phyloP scores from a whole-genome alignment of 2,888 invertebrate species.

The Alviniconcha strummeri region DNA sequence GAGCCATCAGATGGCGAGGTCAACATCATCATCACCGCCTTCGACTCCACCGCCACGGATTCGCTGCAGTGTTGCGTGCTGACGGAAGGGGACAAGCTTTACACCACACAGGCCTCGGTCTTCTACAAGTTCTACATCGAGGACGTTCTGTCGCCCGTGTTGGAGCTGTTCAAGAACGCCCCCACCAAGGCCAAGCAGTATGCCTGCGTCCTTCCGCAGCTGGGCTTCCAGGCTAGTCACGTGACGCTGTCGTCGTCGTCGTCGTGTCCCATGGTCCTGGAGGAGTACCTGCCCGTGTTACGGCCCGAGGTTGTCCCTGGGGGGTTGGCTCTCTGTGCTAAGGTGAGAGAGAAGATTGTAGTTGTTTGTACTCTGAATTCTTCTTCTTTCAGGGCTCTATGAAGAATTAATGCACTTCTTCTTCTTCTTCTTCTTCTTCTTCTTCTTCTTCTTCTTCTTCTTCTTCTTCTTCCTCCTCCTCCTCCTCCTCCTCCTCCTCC shows the following conservation, averaged over 20 bases:
- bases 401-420: too few relatives aligned
- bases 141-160: not conserved
- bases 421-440: too few relatives aligned
- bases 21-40: constrained; percentile 38
- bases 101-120: constrained; percentile 13
- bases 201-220: constrained; percentile 35
- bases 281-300: constrained; percentile 33
- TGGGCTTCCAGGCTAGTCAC: constrained; percentile 30
- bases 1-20: constrained; percentile 28
- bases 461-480: too few relatives aligned
- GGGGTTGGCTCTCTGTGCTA: constrained; percentile 39
- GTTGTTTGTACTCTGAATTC: too few relatives aligned
- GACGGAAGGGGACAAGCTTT: constrained; percentile 29
- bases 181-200: constrained; percentile 33
- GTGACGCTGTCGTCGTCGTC: constrained; percentile 32
- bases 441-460: too few relatives aligned
- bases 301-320: constrained; percentile 23
- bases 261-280: constrained; percentile 22
- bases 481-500: too few relatives aligned
- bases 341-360: constrained; percentile 18
- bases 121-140: constrained; percentile 37
- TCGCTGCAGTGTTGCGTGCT: constrained; percentile 35
- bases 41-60: constrained; percentile 23
- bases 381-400: too few relatives aligned
- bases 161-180: constrained; percentile 26